A percentile compares a stretch with the other conserved stretches of the same genome.
Conservation (phyloP, 1,140 invertebrate genomes). For the Drosophila arizonae region DNA sequence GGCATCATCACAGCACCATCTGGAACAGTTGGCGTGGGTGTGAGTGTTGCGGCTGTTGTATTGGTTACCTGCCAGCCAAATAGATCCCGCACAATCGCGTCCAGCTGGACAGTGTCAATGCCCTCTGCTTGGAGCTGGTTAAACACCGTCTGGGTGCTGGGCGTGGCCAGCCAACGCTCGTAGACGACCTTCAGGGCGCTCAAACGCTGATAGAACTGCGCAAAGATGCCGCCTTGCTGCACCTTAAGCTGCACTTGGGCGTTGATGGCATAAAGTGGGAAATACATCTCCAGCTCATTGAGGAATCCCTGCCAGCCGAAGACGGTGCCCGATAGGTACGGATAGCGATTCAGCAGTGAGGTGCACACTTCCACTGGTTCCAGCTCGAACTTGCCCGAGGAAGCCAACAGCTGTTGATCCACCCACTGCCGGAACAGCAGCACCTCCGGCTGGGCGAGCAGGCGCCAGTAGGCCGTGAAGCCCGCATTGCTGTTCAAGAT, state of each 20-base stretch:
- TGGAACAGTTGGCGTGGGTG: conserved; percentile 34
- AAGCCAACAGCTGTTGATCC: conserved; percentile 56
- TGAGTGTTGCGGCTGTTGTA: conserved; percentile 32
- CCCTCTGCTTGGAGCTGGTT: conserved; percentile 55
- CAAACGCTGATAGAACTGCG: conserved; percentile 64
- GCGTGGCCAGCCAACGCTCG: conserved; percentile 62
- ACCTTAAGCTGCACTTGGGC: conserved; percentile 66
- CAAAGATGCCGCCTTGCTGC: conserved; percentile 53
- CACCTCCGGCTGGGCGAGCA: conserved; percentile 70
- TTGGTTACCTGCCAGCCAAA: conserved; percentile 61
- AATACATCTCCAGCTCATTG: conserved; percentile 67
- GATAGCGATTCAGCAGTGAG: conserved; percentile 60
- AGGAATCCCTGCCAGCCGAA: conserved; percentile 74
- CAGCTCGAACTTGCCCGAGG: conserved; percentile 53
- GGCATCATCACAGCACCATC: conserved; percentile 55
- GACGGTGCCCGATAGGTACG: conserved; percentile 68
- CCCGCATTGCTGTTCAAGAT: conserved; percentile 66
- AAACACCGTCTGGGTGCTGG: conserved; percentile 50
- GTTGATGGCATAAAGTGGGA: conserved; percentile 54
- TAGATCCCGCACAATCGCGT: conserved; percentile 60
- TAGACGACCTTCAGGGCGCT: conserved; percentile 56
- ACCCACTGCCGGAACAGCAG: conserved; percentile 63
- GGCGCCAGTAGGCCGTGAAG: conserved; percentile 55
- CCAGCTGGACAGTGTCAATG: conserved; percentile 58
- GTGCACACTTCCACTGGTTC: conserved; percentile 62